A percentile compares a stretch with the other conserved stretches of the same genome.
These are phyloP conservation scores for Caenorhabditis zanzibari DNA, from an alignment of 2,888 invertebrate genomes.

Conservation along the genomic window DNA sequence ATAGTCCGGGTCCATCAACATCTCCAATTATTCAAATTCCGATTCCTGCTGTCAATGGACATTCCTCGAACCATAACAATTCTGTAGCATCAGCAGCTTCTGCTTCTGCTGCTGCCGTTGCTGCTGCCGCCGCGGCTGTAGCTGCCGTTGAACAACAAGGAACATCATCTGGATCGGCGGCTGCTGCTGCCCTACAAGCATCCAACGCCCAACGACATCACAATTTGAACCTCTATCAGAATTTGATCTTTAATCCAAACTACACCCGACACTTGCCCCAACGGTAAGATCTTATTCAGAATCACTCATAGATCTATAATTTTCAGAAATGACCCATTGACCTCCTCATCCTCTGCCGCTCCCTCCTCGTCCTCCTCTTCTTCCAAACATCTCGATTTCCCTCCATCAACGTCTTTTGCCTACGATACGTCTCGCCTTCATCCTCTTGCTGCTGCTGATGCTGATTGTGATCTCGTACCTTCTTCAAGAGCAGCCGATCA, in stretches of 20 bases:
- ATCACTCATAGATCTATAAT: neutral
- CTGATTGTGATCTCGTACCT: conserved; percentile 68
- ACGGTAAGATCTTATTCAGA: conserved; percentile 2
- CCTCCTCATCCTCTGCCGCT: conserved; percentile 46
- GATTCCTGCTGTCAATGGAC: conserved; percentile 37
- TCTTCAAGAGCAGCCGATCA: conserved; percentile 45
- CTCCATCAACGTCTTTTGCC: conserved; percentile 54
- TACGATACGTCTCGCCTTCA: conserved; percentile 56
- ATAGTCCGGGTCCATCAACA: conserved; percentile 79
- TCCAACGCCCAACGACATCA: conserved; percentile 56
- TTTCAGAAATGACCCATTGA: conserved; percentile 42
- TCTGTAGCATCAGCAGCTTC: conserved; percentile 43
- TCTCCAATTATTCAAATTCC: conserved; percentile 58
- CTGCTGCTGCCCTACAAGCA: conserved; percentile 61
- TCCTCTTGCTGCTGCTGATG: conserved; percentile 68
- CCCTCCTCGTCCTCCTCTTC: conserved; percentile 31
- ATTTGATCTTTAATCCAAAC: conserved; percentile 46
- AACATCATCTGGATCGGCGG: conserved; percentile 33
- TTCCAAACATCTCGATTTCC: conserved; percentile 66
- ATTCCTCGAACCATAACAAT: conserved; percentile 22
- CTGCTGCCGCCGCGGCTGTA: conserved; percentile 63
- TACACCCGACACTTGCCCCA: conserved; percentile 43
- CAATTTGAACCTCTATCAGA: conserved; percentile 54
- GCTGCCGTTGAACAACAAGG: conserved; percentile 47
- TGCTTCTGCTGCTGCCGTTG: conserved; percentile 54